These are phyloP conservation scores for Lampropteryx suffumata DNA, from an alignment of 2,888 invertebrate species.

Conservation along the genomic window DNA sequence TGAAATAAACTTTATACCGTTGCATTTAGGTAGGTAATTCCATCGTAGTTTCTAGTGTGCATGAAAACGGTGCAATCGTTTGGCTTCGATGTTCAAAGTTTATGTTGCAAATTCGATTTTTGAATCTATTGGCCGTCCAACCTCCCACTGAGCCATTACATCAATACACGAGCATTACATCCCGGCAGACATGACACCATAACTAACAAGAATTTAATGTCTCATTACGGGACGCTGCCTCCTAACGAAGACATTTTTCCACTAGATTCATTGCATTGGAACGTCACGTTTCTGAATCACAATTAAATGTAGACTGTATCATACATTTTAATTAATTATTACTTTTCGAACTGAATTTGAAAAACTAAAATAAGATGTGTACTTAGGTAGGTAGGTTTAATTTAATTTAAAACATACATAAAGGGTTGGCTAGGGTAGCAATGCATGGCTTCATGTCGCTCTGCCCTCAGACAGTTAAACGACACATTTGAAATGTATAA, in stretches of 20 bases:
- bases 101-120: conserved; percentile 10
- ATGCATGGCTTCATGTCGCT: too few relatives aligned
- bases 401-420: too few relatives aligned
- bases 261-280: conserved; percentile 21
- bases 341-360: too few relatives aligned
- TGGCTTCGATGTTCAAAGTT: conserved; percentile 5
- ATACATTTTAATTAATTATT: not conserved
- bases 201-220: conserved; percentile 20
- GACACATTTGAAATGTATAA: too few relatives aligned
- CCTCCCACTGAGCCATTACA: conserved; percentile 1
- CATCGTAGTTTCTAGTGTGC: not conserved
- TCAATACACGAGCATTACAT: conserved; percentile 10
- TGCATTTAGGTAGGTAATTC: not conserved
- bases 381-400: too few relatives aligned
- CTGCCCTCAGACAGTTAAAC: too few relatives aligned
- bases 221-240: conserved; percentile 13
- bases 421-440: too few relatives aligned
- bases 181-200: conserved; percentile 19
- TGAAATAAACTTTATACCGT: not conserved
- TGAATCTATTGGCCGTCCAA: conserved; percentile 1
- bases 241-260: conserved; percentile 22
- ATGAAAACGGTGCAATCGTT: conserved; percentile 10
- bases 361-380: too few relatives aligned
- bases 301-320: conserved; percentile 12
- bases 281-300: conserved; percentile 16